These are phyloP conservation scores for Nestor notabilis DNA, from an alignment of 2,113 vertebrate species.

Conservation along the genomic window DNA sequence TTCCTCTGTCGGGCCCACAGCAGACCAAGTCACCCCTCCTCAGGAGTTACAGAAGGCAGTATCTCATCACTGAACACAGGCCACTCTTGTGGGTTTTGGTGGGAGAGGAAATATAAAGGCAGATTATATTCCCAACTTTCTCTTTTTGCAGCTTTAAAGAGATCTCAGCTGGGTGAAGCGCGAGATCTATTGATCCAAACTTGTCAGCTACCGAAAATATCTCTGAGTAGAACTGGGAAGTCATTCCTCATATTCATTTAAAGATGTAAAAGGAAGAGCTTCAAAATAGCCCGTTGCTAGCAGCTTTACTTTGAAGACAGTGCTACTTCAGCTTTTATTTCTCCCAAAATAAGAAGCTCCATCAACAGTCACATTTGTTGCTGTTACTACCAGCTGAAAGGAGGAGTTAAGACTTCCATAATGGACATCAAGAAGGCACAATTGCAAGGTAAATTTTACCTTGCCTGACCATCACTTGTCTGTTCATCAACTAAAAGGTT, in stretches of 20 bases:
- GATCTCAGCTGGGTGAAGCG: background rate
- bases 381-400: background rate
- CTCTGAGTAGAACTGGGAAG: background rate
- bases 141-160: background rate
- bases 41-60: background rate
- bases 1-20: background rate
- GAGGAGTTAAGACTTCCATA: background rate
- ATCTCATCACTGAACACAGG: background rate
- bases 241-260: background rate
- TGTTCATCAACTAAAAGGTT: background rate
- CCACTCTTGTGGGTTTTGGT: background rate
- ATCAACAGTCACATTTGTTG: background rate
- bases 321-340: background rate
- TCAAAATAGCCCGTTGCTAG: background rate
- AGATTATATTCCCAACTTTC: background rate
- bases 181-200: background rate
- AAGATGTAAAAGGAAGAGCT: background rate
- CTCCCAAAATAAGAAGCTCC: background rate
- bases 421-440: background rate
- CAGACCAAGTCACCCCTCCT: background rate
- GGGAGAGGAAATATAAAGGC: background rate
- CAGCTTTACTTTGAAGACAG: background rate
- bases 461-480: background rate
- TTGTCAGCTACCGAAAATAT: background rate
- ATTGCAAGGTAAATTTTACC: background rate